Conservation (phyloP, 2,888 invertebrate species). For the Apotomis capreana region DNA sequence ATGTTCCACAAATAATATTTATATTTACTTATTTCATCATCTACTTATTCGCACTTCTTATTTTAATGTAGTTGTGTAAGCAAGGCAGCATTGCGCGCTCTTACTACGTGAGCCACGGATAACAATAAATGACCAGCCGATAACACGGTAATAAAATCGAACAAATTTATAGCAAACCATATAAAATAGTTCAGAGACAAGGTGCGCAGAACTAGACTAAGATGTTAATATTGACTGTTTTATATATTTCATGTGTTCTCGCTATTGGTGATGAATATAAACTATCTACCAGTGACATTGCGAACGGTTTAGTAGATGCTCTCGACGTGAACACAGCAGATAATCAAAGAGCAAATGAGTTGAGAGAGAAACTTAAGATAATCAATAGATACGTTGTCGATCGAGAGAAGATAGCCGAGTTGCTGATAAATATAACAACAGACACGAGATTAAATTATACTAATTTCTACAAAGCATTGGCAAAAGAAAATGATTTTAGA, state of each 20-base stretch:
- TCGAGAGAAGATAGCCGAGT: constrained; percentile 54
- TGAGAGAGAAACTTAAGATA: constrained; percentile 61
- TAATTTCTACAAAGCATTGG: constrained; percentile 64
- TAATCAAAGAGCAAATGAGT: constrained; percentile 56
- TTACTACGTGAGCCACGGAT: constrained; percentile 3
- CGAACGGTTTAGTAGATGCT: constrained; percentile 49
- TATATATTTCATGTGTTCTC: constrained; percentile 14
- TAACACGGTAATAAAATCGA: constrained; percentile 44
- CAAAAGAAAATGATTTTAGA: constrained; percentile 62
- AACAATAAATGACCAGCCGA: constrained; percentile 31
- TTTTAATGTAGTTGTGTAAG: background rate
- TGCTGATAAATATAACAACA: constrained; percentile 58
- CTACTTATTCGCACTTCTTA: no score
- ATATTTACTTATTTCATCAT: no score
- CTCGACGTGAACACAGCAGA: constrained; percentile 45
- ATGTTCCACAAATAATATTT: no score
- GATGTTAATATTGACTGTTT: constrained; percentile 11
- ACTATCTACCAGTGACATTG: constrained; percentile 49
- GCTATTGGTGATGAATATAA: constrained; percentile 30
- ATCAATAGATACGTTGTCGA: constrained; percentile 62
- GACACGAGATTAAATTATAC: constrained; percentile 62
- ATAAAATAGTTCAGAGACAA: constrained; percentile 35
- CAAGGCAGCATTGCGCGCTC: background rate
- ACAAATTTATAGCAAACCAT: constrained; percentile 42
- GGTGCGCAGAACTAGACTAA: constrained; percentile 20